Base-by-base conservation (phyloP, 2,113 vertebrate species). In the Cyprinodon brontotheroides region DNA sequence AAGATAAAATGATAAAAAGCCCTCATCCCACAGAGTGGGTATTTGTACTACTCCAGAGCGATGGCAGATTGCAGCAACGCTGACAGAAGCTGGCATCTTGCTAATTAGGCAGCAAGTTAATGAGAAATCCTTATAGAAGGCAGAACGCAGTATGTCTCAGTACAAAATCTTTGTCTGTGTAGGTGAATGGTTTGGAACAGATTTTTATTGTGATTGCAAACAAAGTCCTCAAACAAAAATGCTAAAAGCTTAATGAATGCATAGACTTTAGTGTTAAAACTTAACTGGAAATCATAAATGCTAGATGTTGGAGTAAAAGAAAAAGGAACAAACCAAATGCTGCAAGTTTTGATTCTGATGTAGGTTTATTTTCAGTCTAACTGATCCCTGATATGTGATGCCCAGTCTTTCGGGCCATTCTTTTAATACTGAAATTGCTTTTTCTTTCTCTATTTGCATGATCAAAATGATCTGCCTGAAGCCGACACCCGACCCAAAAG, bases 41-140 rank as follows among this genome's bases (percentile, higher is more conserved):
- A 36, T 57, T 45, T 61, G 17, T 60, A 20, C 78, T 79, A 74
- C 81, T 78, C 78, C 70, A 68, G 68, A 78, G 61, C 47, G 50
- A 53, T 69, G 77, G 65, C 79, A 85, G 79, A 82, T 84, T 82
- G 66, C 74, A 61, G 9, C 14, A 73, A 70, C 12, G 5, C 64
- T 39, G 45, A 43, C 37, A 75, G 70, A 75, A 67, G 71, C 37
- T 82, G 70, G 61, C 70, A 79, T 57, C 48, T 68, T 75, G 67
- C 64, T 84, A 70, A 83, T 83, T 70, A 80, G 59, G 10, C 69
- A 70, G 45, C 59, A 17, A 20, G 39, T 20, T 70, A 80, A 70
- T 72, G 39, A 74, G 75, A 74, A 81, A 83, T 41, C 29, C 72
- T 38, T 20, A 22, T 37, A 71, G 53, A 40, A 75, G 59, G 50